Conservation (phyloP, 2,113 vertebrate species). For the Phylloscopus whistleri region DNA sequence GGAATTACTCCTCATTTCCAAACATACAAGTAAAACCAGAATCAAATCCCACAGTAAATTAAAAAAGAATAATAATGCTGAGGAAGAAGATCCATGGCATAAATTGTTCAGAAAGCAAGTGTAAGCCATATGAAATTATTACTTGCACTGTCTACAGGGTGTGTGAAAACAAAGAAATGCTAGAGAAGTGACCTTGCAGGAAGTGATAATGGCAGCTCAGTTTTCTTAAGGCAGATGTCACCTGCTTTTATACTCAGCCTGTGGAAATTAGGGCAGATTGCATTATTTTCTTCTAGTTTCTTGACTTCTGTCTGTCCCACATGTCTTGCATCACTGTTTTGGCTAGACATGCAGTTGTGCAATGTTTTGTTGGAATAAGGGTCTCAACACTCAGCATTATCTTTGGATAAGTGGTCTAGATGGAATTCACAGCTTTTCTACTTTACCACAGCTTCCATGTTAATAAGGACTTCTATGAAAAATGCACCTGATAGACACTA, state of each 20-base stretch:
- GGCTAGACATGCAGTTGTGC: background rate
- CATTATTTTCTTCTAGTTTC: background rate
- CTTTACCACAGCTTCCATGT: background rate
- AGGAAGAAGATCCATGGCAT: background rate
- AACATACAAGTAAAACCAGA: background rate
- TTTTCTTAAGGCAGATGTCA: background rate
- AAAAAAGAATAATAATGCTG: background rate
- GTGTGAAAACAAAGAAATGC: background rate
- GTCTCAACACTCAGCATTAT: background rate
- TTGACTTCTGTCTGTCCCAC: background rate
- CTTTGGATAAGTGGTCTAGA: background rate
- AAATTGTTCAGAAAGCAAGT: background rate
- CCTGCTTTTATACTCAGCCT: background rate
- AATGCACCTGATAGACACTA: background rate
- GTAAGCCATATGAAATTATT: background rate
- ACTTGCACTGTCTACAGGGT: background rate
- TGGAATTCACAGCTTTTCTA: background rate
- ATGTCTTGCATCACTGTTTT: background rate
- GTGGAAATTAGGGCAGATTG: background rate
- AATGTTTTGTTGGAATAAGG: background rate
- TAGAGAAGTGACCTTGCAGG: background rate
- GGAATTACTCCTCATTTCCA: slow-evolving; percentile 24
- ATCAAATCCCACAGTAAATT: background rate
- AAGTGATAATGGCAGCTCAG: background rate
- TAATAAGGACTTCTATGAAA: background rate